Conservation (phyloP, 2,888 invertebrate genomes). For the Acleris sparsana region DNA sequence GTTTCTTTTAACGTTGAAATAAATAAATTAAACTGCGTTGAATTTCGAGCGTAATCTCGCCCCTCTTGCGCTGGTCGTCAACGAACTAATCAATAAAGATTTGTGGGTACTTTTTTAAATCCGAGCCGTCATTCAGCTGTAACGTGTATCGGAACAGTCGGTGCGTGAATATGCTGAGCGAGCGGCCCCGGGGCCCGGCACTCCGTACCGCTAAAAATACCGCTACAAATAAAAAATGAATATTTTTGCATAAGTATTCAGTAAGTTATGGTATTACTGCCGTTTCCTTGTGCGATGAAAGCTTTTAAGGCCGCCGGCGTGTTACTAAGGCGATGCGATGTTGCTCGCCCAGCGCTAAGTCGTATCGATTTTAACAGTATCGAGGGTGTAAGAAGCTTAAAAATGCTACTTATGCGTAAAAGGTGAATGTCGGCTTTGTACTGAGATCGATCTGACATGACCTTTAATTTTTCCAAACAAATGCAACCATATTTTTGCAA, state of each 20-base stretch:
- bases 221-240: conserved; percentile 74
- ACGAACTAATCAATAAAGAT: conserved; percentile 34
- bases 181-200: conserved; percentile 57
- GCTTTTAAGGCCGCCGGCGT: conserved; percentile 78
- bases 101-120: conserved; percentile 40
- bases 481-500: no score
- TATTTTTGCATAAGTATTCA: conserved; percentile 75
- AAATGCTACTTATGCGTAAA: conserved; percentile 6
- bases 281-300: conserved; percentile 78
- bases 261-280: conserved; percentile 67
- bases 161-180: conserved; percentile 73
- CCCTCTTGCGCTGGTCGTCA: background rate
- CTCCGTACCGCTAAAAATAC: conserved; percentile 64
- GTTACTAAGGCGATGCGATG: conserved; percentile 68
- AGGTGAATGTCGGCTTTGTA: background rate
- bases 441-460: background rate
- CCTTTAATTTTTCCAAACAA: background rate
- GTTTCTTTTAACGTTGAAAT: no score
- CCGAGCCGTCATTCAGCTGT: conserved; percentile 62
- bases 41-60: background rate
- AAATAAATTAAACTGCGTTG: no score
- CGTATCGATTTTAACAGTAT: conserved; percentile 66
- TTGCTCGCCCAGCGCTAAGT: conserved; percentile 64
- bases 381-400: conserved; percentile 23
- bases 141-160: conserved; percentile 57